These are phyloP conservation scores for Paramormyrops kingsleyae DNA, from an alignment of 2,113 vertebrate species.

Conservation along the genomic window DNA sequence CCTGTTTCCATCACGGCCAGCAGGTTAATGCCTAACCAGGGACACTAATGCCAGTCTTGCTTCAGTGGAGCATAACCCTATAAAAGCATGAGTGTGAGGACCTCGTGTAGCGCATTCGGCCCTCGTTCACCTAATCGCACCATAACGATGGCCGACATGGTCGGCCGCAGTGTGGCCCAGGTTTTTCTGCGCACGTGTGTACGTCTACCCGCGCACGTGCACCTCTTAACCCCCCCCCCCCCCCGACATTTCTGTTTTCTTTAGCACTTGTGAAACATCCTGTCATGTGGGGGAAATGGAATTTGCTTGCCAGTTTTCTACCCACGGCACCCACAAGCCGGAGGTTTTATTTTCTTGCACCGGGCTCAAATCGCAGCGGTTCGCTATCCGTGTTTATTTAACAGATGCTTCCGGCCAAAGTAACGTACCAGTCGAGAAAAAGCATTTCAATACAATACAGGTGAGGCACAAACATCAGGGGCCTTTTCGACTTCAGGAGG, in stretches of 20 bases:
- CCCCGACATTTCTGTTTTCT: neutral
- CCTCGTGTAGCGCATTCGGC: neutral
- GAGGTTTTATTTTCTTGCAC: neutral
- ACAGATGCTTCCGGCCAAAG: neutral
- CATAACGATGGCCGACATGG: neutral
- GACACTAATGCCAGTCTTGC: constrained; percentile 4
- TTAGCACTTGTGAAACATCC: constrained; percentile 15
- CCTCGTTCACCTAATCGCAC: neutral
- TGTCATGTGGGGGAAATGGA: neutral
- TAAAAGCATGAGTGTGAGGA: constrained; percentile 6
- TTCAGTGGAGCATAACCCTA: constrained; percentile 6
- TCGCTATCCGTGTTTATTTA: neutral
- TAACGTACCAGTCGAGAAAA: neutral
- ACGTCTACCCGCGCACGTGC: neutral
- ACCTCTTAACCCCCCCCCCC: neutral
- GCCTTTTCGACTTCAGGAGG: neutral
- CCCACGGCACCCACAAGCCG: neutral
- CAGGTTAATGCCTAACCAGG: constrained; percentile 50
- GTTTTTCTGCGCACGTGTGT: neutral
- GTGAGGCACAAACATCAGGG: neutral
- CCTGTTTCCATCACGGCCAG: constrained; percentile 38
- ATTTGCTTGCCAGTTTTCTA: neutral
- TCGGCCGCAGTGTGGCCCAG: neutral
- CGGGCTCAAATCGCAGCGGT: neutral
- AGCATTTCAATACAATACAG: neutral